Conservation (phyloP, 2,888 invertebrate genomes). For the Panzeria rudis region DNA sequence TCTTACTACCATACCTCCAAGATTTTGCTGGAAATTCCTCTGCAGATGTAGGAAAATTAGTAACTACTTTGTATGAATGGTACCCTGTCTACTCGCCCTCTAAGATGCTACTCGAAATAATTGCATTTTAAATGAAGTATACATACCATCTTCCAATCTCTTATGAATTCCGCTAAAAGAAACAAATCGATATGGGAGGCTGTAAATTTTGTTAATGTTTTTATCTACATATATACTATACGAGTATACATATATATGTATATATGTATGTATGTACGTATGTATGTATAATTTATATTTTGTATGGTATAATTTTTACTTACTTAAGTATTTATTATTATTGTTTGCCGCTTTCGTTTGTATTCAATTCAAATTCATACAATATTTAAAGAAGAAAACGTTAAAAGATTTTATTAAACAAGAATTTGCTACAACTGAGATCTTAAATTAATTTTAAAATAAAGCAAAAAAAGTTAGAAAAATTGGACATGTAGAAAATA, state of each 20-base stretch:
- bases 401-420: conserved; percentile 54
- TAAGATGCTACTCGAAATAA: no score
- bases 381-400: conserved; percentile 35
- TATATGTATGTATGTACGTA: neutral
- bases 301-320: conserved; percentile 65
- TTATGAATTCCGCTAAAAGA: neutral
- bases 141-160: neutral
- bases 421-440: neutral
- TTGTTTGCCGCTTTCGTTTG: conserved; percentile 67
- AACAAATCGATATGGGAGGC: conserved; percentile 21
- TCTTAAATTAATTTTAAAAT: neutral
- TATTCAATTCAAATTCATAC: conserved; percentile 14
- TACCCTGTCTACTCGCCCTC: no score
- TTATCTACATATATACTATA: neutral
- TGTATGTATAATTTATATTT: conserved; percentile 7
- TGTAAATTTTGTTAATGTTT: conserved; percentile 28
- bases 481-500: no score
- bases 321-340: conserved; percentile 33
- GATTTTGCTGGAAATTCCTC: no score
- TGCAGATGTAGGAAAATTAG: no score
- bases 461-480: no score
- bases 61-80: no score
- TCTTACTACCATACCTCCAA: no score
- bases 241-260: neutral
- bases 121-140: no score